Conservation (phyloP, 1,140 invertebrate genomes). For the Eurytemora carolleeae region DNA sequence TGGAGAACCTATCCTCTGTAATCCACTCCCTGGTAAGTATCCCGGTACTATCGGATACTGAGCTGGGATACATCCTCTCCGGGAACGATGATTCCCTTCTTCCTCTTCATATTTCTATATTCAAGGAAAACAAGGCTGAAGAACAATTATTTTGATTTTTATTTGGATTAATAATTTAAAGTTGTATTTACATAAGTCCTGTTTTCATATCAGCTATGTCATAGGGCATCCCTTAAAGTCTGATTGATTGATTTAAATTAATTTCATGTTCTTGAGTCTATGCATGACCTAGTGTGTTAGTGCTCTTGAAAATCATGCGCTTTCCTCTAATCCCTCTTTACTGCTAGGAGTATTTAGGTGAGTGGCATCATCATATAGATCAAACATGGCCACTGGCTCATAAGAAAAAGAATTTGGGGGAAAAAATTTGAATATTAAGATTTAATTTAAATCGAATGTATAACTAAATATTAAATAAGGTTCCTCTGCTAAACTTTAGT, state of each 20-base stretch:
- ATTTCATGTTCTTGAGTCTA: too few species aligned
- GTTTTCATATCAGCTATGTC: too few species aligned
- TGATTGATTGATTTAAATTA: too few species aligned
- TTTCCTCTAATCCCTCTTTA: background rate
- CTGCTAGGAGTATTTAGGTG: background rate
- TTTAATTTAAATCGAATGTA: too few species aligned
- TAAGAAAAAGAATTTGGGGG: too few species aligned
- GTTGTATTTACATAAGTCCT: too few species aligned
- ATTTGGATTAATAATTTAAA: background rate
- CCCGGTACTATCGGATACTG: background rate
- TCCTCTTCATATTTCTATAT: background rate
- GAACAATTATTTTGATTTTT: background rate
- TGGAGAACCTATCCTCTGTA: background rate
- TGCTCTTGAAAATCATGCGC: background rate
- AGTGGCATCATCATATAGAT: too few species aligned
- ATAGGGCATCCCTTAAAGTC: too few species aligned
- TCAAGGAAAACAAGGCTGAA: background rate
- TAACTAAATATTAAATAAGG: too few species aligned
- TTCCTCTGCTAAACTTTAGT: too few species aligned
- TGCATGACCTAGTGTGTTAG: background rate
- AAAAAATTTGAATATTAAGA: too few species aligned
- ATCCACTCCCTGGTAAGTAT: background rate
- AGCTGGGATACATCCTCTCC: background rate
- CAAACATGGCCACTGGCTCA: too few species aligned
- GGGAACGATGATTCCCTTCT: background rate